These are phyloP conservation scores for Acromyrmex charruanus DNA, from an alignment of 1,140 invertebrate species.

Conservation along the genomic window DNA sequence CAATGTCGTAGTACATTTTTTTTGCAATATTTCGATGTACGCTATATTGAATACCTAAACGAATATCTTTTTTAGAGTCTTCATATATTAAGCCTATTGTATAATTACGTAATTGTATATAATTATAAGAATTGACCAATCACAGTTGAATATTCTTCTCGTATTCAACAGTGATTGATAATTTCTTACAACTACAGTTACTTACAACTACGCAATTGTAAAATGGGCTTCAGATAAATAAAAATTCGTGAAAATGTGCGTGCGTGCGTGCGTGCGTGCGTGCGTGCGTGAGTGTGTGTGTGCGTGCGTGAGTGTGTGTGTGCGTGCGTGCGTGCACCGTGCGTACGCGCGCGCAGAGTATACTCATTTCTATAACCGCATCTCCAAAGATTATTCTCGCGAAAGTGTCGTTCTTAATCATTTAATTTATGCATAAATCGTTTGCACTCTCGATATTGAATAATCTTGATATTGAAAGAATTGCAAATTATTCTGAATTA, in stretches of 20 bases:
- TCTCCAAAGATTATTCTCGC: not conserved
- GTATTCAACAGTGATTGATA: too few species aligned
- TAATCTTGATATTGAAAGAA: not conserved
- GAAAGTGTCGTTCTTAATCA: not conserved
- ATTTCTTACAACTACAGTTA: too few species aligned
- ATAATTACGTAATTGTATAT: too few species aligned
- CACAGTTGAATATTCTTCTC: too few species aligned
- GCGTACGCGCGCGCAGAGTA: too few species aligned
- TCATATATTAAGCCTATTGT: not conserved
- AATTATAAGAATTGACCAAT: too few species aligned
- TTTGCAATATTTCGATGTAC: not conserved
- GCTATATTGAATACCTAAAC: not conserved
- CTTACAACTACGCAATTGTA: too few species aligned
- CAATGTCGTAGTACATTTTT: not conserved
- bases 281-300: too few species aligned
- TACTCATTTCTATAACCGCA: not conserved
- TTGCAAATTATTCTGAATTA: not conserved
- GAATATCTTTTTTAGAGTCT: not conserved
- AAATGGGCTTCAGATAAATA: not conserved
- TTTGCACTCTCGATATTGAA: not conserved
- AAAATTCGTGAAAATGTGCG: not conserved
- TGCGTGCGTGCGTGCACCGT: too few species aligned
- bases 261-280: too few species aligned
- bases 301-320: too few species aligned
- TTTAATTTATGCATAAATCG: not conserved